These are phyloP conservation scores for Lasioglossum villosulum DNA, from an alignment of 2,888 invertebrate species.

Conservation along the genomic window DNA sequence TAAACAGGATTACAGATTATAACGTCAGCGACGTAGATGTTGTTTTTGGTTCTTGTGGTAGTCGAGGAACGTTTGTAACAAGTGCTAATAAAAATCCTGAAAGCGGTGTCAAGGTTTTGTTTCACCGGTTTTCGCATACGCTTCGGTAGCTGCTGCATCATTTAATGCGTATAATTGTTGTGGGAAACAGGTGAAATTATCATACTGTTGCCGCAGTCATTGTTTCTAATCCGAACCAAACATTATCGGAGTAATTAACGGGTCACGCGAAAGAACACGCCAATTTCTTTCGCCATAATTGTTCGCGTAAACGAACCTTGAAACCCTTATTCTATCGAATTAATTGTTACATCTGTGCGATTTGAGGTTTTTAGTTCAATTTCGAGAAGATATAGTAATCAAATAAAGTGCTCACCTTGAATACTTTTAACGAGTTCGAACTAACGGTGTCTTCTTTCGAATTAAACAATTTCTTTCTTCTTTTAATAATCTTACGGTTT, in stretches of 20 bases:
- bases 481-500: too few species aligned
- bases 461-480: too few species aligned
- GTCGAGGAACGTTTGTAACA: background rate
- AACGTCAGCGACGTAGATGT: too few species aligned
- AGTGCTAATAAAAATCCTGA: background rate
- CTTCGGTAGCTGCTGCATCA: background rate
- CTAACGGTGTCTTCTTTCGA: too few species aligned
- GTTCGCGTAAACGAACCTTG: background rate
- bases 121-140: background rate
- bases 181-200: background rate
- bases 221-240: background rate
- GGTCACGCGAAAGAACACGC: background rate
- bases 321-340: background rate
- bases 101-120: background rate
- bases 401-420: too few species aligned
- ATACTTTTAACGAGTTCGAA: too few species aligned
- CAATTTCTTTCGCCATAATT: background rate
- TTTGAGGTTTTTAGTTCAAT: too few species aligned
- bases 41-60: background rate
- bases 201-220: background rate
- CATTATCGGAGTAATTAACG: background rate
- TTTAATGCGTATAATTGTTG: constrained; percentile 1
- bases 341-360: background rate
- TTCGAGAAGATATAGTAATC: too few species aligned
- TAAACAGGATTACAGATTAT: too few species aligned